Percentiles rank a stretch among this genome's conserved stretches.
Evolutionary conservation across 2,797 vertebrate genomes (phyloP).

Genomic region (Harpagifer antarcticus): DNA sequence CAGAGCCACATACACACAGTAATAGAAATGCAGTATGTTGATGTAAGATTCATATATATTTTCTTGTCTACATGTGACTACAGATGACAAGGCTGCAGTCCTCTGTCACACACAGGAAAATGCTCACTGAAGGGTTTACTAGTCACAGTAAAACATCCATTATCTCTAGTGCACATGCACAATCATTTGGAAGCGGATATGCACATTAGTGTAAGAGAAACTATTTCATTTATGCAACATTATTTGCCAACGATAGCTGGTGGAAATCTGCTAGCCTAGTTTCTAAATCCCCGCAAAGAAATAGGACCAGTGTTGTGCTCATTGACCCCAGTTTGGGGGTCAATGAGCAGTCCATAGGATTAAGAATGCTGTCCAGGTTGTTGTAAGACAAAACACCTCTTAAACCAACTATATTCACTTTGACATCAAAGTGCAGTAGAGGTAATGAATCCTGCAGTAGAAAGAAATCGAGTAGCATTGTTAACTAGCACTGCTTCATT

Average conservation of each 20-base stretch:
- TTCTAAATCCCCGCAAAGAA: too few species aligned
- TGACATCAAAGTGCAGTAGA: not conserved
- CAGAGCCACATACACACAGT: conserved; percentile 38
- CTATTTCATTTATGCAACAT: too few species aligned
- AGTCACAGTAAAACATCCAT: not conserved
- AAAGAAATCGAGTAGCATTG: too few species aligned
- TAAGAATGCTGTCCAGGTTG: too few species aligned
- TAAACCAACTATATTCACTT: too few species aligned
- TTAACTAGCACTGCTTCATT: not conserved
- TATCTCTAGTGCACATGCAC: not conserved
- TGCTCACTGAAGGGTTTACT: conserved; percentile 21
- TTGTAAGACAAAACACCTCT: too few species aligned
- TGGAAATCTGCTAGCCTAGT: too few species aligned
- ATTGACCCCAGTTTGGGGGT: too few species aligned
- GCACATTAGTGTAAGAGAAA: too few species aligned
- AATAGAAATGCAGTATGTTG: conserved; percentile 53
- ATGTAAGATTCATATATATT: conserved; percentile 47
- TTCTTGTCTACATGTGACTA: conserved; percentile 51
- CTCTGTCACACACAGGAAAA: conserved; percentile 34
- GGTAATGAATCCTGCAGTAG: not conserved
- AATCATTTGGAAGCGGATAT: not conserved
- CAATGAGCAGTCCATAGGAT: too few species aligned
- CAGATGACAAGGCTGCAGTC: conserved; percentile 48
- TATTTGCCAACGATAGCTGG: not conserved
- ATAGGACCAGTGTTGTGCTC: too few species aligned